Evolutionary conservation across 2,113 vertebrate species (phyloP).

Genomic region (Phocoena phocoena): DNA sequence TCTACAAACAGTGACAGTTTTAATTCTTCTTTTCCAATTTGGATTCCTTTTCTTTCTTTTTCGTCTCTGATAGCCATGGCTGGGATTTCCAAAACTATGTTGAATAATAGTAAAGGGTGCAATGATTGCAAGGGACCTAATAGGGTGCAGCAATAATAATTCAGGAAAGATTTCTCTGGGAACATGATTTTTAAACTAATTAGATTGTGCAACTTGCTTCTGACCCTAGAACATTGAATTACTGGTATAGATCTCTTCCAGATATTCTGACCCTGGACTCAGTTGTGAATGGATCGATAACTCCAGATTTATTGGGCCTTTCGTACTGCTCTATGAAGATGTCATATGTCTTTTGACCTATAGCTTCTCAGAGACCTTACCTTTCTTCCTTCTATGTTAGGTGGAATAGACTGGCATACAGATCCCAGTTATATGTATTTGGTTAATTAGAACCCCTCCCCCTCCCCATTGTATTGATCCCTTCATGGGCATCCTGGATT

Average conservation of each 20-base stretch:
- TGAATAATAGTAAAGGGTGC: background rate
- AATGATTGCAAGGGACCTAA: background rate
- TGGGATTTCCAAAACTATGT: too few species aligned
- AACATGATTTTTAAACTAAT: slow-evolving; percentile 13
- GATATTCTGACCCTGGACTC: background rate
- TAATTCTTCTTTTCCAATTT: too few species aligned
- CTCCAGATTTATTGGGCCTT: background rate
- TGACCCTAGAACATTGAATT: background rate
- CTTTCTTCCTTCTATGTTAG: background rate
- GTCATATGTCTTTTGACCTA: background rate
- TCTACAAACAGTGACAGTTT: too few species aligned
- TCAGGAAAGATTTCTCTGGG: background rate
- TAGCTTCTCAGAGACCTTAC: background rate
- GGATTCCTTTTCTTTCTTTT: too few species aligned
- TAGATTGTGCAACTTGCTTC: background rate
- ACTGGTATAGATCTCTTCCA: background rate
- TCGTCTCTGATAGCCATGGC: too few species aligned
- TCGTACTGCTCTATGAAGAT: background rate
- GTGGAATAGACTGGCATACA: background rate
- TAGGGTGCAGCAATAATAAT: background rate
- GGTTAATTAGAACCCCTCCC: background rate
- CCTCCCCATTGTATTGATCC: background rate
- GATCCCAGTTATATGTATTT: background rate
- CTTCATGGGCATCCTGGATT: background rate
- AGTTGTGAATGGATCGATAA: background rate